phyloP scores from a whole-genome alignment of 35 echinoderm and acorn worm genomes.

The Ophiothrix spiculata region DNA sequence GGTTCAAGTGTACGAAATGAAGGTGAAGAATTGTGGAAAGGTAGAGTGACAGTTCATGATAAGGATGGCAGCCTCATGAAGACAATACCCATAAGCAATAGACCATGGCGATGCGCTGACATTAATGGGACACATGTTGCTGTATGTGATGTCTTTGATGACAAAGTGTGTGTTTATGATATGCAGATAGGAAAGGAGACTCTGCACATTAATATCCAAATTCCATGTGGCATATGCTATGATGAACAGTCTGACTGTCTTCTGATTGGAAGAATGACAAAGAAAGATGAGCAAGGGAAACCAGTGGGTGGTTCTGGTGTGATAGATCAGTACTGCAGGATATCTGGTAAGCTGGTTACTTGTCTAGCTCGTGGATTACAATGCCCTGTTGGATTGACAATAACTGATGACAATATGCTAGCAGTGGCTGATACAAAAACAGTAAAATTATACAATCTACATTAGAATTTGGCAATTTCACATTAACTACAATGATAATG shows the following conservation, averaged over 20 bases:
- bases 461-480: too few relatives aligned
- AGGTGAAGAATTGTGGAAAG: too few relatives aligned
- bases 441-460: not conserved
- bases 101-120: too few relatives aligned
- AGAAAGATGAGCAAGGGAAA: not conserved
- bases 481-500: too few relatives aligned
- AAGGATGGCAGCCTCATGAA: too few relatives aligned
- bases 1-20: too few relatives aligned
- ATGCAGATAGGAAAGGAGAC: not conserved
- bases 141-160: too few relatives aligned
- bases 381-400: not conserved
- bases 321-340: not conserved
- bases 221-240: not conserved
- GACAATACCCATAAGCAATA: too few relatives aligned
- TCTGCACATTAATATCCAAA: not conserved
- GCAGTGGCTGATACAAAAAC: not conserved
- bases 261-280: not conserved
- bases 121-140: too few relatives aligned
- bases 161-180: constrained; percentile 1
- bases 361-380: not conserved
- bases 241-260: not conserved
- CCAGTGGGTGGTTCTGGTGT: not conserved
- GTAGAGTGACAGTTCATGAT: too few relatives aligned
- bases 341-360: not conserved
- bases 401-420: not conserved